Conservation (phyloP, 2,797 vertebrate genomes). For the Botia kubotai region DNA sequence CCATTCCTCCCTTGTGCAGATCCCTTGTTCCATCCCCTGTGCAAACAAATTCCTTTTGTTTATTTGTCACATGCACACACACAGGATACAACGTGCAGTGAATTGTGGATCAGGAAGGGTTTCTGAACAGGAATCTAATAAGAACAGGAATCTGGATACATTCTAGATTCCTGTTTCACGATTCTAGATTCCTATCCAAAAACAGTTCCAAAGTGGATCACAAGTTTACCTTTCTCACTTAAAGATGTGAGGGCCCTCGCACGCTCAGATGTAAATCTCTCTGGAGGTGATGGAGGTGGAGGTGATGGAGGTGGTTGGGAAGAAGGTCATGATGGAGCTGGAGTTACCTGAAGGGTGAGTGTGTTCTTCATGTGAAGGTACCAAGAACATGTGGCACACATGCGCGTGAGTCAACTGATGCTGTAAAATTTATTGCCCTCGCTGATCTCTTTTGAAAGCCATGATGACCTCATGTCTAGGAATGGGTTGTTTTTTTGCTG, state of each 20-base stretch:
- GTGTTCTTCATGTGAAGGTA: constrained; percentile 16
- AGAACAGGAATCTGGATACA: no score
- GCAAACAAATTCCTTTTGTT: no score
- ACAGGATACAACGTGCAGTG: no score
- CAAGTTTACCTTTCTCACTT: not conserved
- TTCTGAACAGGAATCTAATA: no score
- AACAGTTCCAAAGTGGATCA: no score
- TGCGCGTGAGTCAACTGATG: not conserved
- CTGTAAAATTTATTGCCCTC: constrained; percentile 18
- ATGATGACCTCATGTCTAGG: constrained; percentile 59
- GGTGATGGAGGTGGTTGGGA: no score
- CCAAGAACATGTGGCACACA: not conserved
- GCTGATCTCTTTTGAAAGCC: constrained; percentile 28
- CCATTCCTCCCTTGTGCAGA: not conserved
- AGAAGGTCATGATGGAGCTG: not conserved
- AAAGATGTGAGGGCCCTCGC: not conserved
- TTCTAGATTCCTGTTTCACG: no score
- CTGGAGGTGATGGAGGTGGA: not conserved
- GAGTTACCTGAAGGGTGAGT: not conserved
- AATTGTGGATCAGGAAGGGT: no score
- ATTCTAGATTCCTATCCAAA: no score
- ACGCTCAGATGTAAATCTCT: not conserved
- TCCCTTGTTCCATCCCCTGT: no score
- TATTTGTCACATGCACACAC: no score
- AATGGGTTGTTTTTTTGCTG: constrained; percentile 44